Evolutionary conservation across 2,888 invertebrate species (phyloP), one percentile per base, ranked within the genome.

Genomic region (Galerucella pusilla): DNA sequence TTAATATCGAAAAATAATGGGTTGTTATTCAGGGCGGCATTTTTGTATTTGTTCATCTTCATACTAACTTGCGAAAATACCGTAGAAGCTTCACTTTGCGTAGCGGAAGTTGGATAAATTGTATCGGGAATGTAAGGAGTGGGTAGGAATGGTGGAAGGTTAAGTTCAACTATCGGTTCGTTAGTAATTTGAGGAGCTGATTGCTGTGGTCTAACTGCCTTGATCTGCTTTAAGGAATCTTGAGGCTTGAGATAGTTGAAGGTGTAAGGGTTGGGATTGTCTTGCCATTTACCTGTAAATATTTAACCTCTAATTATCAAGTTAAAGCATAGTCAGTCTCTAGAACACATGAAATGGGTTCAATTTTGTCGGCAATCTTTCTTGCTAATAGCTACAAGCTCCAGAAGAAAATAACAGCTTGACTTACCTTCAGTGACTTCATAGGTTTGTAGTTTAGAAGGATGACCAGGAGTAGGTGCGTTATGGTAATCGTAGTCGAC

Each of bases 361-460:
- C 35, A 42, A 42, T 35, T 6, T 35, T 35, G 35, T 42, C 35
- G 5, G 35, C 35, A 35, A 5, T 35, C 35, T 35, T 35, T 35
- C 35, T 42, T 42, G 35, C 9, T 52, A n/a, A 11, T 14, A 12
- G 2, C 49, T 49, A 2, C 49, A 49, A 49, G 35, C 9, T 42
- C 35, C 7, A 42, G 35, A 7, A 6, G 35, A 9, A 42, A 9
- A 42, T 42, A 42, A 9, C 7, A 42, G 35, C 4, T 49, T 12
- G 28, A n/a, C 72, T 70, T 59, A 78, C 78, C 85, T 83, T 88
- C 88, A 5, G 88, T 88, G 9, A 88, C 88, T 81, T 88, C 88
- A 71, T 88, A 88, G 0, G 85, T 85, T 57, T 84, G 84, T n/a
- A 80, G 63, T 59, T 84, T 84, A 45, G 84, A 81, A 42, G 80